These are phyloP conservation scores for Eugnorisma glareosa DNA, from an alignment of 2,888 invertebrate species.

Conservation along the genomic window DNA sequence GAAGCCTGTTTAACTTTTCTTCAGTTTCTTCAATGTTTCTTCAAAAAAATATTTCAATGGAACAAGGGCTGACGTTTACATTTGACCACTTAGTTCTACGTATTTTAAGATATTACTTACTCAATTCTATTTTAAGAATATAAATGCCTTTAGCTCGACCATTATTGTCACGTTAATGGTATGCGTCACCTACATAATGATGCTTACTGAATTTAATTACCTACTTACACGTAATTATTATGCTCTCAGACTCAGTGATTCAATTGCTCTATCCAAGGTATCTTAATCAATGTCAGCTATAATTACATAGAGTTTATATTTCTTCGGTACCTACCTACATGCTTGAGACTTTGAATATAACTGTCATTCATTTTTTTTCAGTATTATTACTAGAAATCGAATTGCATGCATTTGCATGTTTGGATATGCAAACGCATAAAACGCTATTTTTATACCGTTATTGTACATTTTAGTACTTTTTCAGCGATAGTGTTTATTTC, in stretches of 20 bases:
- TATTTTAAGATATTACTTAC: not conserved
- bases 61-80: not conserved
- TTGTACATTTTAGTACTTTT: not conserved
- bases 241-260: conserved; percentile 14
- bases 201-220: not conserved
- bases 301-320: conserved; percentile 9
- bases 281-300: conserved; percentile 7
- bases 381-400: no score
- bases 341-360: not conserved
- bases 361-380: not conserved
- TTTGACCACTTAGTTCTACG: not conserved
- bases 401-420: not conserved
- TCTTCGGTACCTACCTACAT: not conserved
- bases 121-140: not conserved
- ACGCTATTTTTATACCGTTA: not conserved
- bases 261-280: conserved; percentile 14
- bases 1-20: not conserved
- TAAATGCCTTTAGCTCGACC: not conserved
- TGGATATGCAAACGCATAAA: not conserved
- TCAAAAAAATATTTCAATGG: not conserved
- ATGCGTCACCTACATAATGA: not conserved
- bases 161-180: not conserved
- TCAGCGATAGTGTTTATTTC: not conserved
- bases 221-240: conserved; percentile 14
- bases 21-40: not conserved